A percentile compares a stretch with the other conserved stretches of the same genome.
Conservation (phyloP, 1,140 invertebrate genomes). For the Orchesella cincta region DNA sequence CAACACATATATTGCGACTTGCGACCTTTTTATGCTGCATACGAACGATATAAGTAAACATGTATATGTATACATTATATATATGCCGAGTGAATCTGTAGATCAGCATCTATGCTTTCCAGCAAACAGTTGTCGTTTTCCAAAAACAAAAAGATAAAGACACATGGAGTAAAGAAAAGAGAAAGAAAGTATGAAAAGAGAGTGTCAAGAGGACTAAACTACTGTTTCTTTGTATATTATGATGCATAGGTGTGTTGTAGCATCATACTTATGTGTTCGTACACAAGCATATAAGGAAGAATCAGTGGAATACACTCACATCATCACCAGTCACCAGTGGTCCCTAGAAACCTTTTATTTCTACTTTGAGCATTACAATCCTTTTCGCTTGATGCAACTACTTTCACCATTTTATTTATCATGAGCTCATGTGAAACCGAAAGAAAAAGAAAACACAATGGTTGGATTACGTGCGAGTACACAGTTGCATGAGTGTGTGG, state of each 20-base stretch:
- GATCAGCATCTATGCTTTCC: too few relatives aligned
- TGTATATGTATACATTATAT: too few relatives aligned
- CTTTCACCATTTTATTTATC: slow-evolving; percentile 13
- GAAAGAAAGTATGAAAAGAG: not conserved
- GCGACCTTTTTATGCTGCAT: too few relatives aligned
- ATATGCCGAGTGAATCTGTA: too few relatives aligned
- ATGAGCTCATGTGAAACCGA: not conserved
- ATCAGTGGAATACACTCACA: not conserved
- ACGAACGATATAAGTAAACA: too few relatives aligned
- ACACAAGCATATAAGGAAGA: not conserved
- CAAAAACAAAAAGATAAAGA: not conserved
- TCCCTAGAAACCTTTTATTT: slow-evolving; percentile 21
- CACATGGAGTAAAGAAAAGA: not conserved
- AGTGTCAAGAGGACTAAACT: not conserved
- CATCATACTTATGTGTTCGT: not conserved
- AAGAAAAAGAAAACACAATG: slow-evolving; percentile 10
- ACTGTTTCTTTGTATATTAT: not conserved
- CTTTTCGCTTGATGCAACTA: slow-evolving; percentile 1
- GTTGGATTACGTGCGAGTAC: not conserved
- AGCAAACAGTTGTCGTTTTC: too few relatives aligned
- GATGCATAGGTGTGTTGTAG: not conserved
- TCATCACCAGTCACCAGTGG: slow-evolving; percentile 1
- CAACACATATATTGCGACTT: too few relatives aligned
- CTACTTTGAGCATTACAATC: slow-evolving; percentile 14
- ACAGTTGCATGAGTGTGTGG: too few relatives aligned